Evolutionary conservation across 2,113 vertebrate species (phyloP), one percentile per base, ranked within the genome.

Genomic region (Rallus limicola): DNA sequence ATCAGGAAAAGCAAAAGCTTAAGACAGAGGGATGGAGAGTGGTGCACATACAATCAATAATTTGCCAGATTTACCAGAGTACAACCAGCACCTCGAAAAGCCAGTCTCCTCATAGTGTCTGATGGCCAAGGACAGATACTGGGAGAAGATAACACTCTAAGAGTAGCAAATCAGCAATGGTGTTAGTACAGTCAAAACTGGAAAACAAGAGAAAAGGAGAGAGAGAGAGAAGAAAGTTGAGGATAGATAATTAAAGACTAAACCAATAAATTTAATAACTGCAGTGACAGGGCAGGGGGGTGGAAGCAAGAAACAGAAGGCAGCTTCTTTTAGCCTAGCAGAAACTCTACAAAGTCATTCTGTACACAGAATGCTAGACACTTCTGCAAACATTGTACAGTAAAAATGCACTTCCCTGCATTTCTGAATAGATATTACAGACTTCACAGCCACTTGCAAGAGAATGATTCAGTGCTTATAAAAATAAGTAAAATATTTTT

Each of bases 61-160:
- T 98, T 98, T 98, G 97, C 98, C 98, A 98, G 98, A 98, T 98
- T 98, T 98, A 98, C 98, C 98, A 98, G 98, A 98, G 98, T 98
- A 98, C 98, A 98, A 98, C 98, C 98, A 98, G 98, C 98, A 95
- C 98, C 98, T 98, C 98, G 98, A 98, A 98, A 98, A 97, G 98
- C 98, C 98, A 98, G 93, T 92, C 98, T 98, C 98, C 98, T 98
- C 98, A 98, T 98, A 92, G 95, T 98, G 97, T 96, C 97, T 98
- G 97, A 92, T 93, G 96, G 97, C 80, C 97, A 98, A 98, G 96
- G 67, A 98, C 97, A 97, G 96, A 92, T 97, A 98, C 78, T 88
- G 92, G 86, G 78, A 97, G 97, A 98, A 97, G 92, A 85, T 53
- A 97, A 95, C 84, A 67, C 97, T 97, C 97, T 97, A 92, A 94